Base-by-base conservation (phyloP, 1,140 invertebrate genomes). In the Vanessa atalanta region DNA sequence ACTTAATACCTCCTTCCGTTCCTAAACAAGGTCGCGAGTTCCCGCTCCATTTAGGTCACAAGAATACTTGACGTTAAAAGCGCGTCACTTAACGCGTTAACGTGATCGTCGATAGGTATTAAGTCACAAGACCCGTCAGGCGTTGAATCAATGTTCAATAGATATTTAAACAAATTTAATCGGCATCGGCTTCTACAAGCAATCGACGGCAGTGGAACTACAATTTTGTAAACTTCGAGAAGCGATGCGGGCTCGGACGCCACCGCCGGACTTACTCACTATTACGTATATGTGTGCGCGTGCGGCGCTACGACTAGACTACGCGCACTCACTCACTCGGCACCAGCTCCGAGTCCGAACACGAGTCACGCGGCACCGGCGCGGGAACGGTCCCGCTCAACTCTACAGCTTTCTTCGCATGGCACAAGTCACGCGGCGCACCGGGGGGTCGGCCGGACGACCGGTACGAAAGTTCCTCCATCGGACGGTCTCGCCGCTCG, bases 231-330 rank as follows among this genome's bases (percentile, higher is more conserved):
- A 68, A 64, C 31, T 60, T 61, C 73, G 78, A 80, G 79, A 79
- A 81, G 77, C 78, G 80, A 75, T 77, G 80, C 77, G 80, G 77
- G 71, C 72, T 79, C 73, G 77, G 81, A 80, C 76, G 78, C 79
- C 77, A 73, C 82, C 79, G 82, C 73, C 82, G 83, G 69, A 80
- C 81, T 84, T 85, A 85, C 67, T 77, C 66, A 81, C 85, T 88
- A 90, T 91, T 89, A 90, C 89, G 89, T 90, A 88, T 88, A 85
- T 86, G 51, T 83, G 85, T 76, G 81, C 72, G 75, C 83, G 77
- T 77, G 79, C 75, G 73, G 83, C 81, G 80, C 83, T 84, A 83
- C 82, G 87, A 90, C 87, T 88, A 88, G 86, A 87, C 83, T 79
- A 78, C 82, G 84, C 83, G 80, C 78, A 61, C 77, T 70, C 79